These are phyloP conservation scores for Tinea trinotella DNA, from an alignment of 2,888 invertebrate genomes.

Conservation along the genomic window DNA sequence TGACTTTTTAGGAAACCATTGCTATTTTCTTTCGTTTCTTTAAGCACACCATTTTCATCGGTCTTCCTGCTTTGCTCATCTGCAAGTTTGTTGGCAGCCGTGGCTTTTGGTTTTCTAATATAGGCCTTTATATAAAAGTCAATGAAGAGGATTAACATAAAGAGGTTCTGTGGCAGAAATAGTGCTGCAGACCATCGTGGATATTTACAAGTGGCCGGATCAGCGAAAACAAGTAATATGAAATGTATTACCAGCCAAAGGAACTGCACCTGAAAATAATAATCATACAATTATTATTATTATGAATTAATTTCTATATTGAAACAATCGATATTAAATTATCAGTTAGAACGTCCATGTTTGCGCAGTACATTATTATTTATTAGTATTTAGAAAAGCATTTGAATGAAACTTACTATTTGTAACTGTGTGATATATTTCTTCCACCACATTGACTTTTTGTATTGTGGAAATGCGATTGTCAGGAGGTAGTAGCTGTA, in stretches of 20 bases:
- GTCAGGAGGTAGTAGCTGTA: slow-evolving; percentile 86
- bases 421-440: slow-evolving; percentile 89
- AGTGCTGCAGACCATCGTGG: slow-evolving; percentile 70
- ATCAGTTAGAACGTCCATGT: no score
- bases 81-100: not conserved
- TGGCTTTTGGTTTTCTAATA: slow-evolving; percentile 39
- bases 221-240: slow-evolving; percentile 43
- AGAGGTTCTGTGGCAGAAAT: slow-evolving; percentile 75
- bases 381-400: not conserved
- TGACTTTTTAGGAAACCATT: slow-evolving; percentile 12
- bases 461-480: slow-evolving; percentile 78
- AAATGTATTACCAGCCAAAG: slow-evolving; percentile 71
- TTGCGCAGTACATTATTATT: no score
- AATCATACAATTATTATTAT: not conserved
- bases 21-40: not conserved
- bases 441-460: slow-evolving; percentile 86
- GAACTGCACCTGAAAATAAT: slow-evolving; percentile 73
- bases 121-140: slow-evolving; percentile 80
- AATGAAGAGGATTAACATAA: slow-evolving; percentile 76
- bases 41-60: not conserved
- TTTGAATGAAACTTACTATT: slow-evolving; percentile 77
- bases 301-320: no score
- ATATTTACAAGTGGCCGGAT: slow-evolving; percentile 61
- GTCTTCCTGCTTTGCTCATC: not conserved
- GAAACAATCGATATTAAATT: no score